phyloP scores from a whole-genome alignment of 64 coral and sea anemone species.

The Pachyseris speciosa region DNA sequence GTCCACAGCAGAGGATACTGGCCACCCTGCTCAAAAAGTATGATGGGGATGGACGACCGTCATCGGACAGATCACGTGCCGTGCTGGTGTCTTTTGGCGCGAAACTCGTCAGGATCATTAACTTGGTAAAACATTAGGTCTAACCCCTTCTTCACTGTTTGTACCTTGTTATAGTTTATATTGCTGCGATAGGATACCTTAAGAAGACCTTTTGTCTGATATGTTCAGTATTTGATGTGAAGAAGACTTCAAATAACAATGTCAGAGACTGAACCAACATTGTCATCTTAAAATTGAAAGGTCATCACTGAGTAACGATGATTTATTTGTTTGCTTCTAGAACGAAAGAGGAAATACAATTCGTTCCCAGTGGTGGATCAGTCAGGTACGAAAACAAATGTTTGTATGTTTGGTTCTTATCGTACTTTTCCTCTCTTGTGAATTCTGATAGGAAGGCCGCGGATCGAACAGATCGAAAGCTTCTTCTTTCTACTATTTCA shows the following conservation, averaged over 20 bases:
- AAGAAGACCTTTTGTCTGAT: too few species aligned
- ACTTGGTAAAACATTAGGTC: slow-evolving; percentile 15
- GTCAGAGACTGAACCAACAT: too few species aligned
- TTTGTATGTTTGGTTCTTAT: background rate
- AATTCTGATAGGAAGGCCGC: too few species aligned
- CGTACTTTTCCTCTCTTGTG: too few species aligned
- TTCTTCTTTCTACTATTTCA: too few species aligned
- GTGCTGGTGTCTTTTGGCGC: slow-evolving; percentile 71
- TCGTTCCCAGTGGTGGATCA: slow-evolving; percentile 92
- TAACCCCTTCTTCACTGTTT: background rate
- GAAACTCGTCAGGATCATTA: slow-evolving; percentile 72
- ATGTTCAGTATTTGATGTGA: too few species aligned
- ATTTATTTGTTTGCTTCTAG: slow-evolving; percentile 31
- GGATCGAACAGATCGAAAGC: too few species aligned
- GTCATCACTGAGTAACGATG: background rate
- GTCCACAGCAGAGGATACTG: slow-evolving; percentile 12
- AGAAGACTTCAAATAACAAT: too few species aligned
- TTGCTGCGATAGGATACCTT: too few species aligned
- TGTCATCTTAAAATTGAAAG: too few species aligned
- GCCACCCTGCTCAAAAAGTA: slow-evolving; percentile 37
- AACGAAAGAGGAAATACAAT: slow-evolving; percentile 91
- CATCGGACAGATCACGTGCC: background rate
- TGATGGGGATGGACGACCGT: slow-evolving; percentile 38
- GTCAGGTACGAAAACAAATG: slow-evolving; percentile 63
- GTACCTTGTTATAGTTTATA: too few species aligned